Evolutionary conservation across 2,888 invertebrate species (phyloP).

Genomic region (Parthenolecanium corni): DNA sequence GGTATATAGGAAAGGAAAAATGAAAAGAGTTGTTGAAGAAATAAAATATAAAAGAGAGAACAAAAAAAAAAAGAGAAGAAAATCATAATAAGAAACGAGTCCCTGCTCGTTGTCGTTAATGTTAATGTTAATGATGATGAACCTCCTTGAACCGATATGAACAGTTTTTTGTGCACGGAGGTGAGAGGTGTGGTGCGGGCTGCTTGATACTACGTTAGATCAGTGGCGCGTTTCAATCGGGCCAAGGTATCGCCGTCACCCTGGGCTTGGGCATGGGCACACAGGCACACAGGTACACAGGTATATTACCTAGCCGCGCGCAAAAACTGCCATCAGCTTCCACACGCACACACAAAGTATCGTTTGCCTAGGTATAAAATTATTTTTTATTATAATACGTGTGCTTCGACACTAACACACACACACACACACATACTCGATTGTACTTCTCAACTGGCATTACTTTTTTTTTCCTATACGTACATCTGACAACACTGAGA

Average conservation of each 20-base stretch:
- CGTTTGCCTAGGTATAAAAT: no score
- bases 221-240: conserved; percentile 29
- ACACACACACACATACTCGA: no score
- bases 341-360: not conserved
- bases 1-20: no score
- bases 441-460: no score
- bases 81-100: not conserved
- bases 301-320: not conserved
- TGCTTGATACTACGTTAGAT: conserved; percentile 20
- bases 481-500: no score
- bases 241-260: conserved; percentile 28
- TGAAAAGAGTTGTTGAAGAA: not conserved
- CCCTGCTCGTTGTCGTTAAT: conserved; percentile 20
- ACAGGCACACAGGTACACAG: conserved; percentile 6
- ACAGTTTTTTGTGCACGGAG: not conserved
- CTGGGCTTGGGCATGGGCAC: conserved; percentile 24
- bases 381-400: no score
- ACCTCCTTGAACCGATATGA: conserved; percentile 24
- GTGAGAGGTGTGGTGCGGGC: not conserved
- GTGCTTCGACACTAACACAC: no score
- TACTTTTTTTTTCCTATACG: no score
- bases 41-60: not conserved
- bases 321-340: not conserved
- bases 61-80: conserved; percentile 1
- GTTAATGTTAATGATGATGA: conserved; percentile 29